A percentile compares a stretch with the other conserved stretches of the same genome.
phyloP scores from a whole-genome alignment of 2,797 vertebrate species.

The Chromis chromis region DNA sequence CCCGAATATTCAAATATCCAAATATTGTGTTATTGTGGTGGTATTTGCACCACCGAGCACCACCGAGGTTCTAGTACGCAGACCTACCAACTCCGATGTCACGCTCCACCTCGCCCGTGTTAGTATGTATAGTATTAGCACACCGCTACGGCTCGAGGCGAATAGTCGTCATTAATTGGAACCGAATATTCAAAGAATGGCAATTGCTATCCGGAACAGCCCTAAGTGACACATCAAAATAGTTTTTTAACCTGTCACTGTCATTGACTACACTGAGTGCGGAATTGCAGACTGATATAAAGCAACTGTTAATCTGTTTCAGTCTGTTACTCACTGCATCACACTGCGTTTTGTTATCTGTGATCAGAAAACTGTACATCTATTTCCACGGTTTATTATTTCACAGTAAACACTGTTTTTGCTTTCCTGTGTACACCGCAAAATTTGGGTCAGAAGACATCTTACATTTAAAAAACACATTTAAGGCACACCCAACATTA shows the following conservation, averaged over 20 bases:
- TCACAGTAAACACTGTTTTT: slow-evolving; percentile 3
- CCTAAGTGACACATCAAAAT: slow-evolving; percentile 25
- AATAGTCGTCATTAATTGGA: too few species aligned
- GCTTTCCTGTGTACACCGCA: neutral
- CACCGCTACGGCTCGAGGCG: too few species aligned
- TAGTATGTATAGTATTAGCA: too few species aligned
- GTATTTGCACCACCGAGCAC: too few species aligned
- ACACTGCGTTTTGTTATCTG: slow-evolving; percentile 7
- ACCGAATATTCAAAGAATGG: too few species aligned
- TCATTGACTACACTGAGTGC: slow-evolving; percentile 11
- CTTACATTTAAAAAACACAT: neutral
- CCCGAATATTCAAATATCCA: too few species aligned
- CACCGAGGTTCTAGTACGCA: too few species aligned
- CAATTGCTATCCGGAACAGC: too few species aligned
- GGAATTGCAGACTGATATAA: slow-evolving; percentile 20
- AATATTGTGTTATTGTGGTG: too few species aligned
- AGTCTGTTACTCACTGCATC: slow-evolving; percentile 6
- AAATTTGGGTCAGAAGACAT: neutral
- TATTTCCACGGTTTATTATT: slow-evolving; percentile 13
- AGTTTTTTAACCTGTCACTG: slow-evolving; percentile 20
- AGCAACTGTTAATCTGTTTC: slow-evolving; percentile 14
- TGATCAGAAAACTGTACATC: slow-evolving; percentile 7
- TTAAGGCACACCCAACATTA: too few species aligned
- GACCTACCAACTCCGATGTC: too few species aligned
- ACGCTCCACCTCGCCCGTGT: too few species aligned